Conservation (phyloP, 2,797 vertebrate genomes). For the Chrysocyon brachyurus region DNA sequence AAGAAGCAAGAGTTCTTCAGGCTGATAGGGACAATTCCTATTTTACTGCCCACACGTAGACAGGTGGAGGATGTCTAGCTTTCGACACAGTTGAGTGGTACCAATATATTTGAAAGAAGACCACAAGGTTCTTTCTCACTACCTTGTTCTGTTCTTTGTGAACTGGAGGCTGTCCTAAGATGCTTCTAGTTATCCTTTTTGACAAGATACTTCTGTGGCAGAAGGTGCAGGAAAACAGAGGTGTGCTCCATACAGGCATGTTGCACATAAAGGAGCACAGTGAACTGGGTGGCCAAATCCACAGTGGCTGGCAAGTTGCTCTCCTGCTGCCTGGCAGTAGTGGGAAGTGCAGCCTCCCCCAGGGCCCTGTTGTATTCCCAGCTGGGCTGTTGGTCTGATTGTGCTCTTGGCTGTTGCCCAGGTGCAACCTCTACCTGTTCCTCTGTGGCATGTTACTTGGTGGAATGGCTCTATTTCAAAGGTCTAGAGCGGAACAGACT, state of each 20-base stretch:
- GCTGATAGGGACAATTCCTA: background rate
- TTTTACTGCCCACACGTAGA: accelerated
- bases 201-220: background rate
- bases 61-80: background rate
- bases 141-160: background rate
- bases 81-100: background rate
- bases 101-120: background rate
- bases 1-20: background rate
- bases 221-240: background rate
- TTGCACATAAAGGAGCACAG: accelerated
- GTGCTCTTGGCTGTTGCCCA: background rate
- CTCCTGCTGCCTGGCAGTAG: accelerated
- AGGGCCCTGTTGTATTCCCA: background rate
- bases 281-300: too few species aligned
- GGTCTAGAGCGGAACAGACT: background rate
- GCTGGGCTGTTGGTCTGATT: too few species aligned
- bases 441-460: too few species aligned
- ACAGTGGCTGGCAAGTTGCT: background rate
- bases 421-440: background rate
- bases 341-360: background rate
- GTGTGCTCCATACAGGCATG: accelerated
- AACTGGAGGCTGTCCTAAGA: background rate
- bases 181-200: background rate
- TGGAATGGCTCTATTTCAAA: background rate
- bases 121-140: background rate